phyloP scores from a whole-genome alignment of 2,888 invertebrate species.

The Heliconius sara region DNA sequence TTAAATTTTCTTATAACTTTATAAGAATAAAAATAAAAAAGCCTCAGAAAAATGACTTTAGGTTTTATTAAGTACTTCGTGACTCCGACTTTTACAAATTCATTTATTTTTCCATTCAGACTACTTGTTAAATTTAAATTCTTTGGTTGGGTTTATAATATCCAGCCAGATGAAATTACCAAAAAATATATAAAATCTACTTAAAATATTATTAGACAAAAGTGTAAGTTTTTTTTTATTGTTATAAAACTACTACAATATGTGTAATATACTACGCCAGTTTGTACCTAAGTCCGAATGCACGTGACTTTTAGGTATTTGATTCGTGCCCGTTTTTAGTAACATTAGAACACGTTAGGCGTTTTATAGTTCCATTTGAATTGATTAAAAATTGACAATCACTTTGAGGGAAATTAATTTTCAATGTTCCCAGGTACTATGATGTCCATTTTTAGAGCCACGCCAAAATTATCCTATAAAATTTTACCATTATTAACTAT shows the following conservation, averaged over 20 bases:
- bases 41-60: background rate
- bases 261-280: too few species aligned
- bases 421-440: slow-evolving; percentile 87
- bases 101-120: background rate
- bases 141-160: background rate
- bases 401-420: background rate
- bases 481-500: slow-evolving; percentile 96
- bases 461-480: slow-evolving; percentile 91
- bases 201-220: too few species aligned
- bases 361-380: background rate
- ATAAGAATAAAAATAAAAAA: background rate
- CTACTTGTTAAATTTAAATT: background rate
- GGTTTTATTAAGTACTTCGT: background rate
- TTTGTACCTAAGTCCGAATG: too few species aligned
- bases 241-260: too few species aligned
- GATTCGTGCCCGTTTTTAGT: background rate
- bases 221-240: too few species aligned
- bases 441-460: slow-evolving; percentile 93
- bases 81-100: background rate
- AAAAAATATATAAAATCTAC: too few species aligned
- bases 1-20: background rate
- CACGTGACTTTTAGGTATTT: too few species aligned
- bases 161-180: background rate
- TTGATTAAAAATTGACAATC: background rate
- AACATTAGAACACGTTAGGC: background rate